phyloP scores from a whole-genome alignment of 2,113 vertebrate species.

The Lepus americanus region DNA sequence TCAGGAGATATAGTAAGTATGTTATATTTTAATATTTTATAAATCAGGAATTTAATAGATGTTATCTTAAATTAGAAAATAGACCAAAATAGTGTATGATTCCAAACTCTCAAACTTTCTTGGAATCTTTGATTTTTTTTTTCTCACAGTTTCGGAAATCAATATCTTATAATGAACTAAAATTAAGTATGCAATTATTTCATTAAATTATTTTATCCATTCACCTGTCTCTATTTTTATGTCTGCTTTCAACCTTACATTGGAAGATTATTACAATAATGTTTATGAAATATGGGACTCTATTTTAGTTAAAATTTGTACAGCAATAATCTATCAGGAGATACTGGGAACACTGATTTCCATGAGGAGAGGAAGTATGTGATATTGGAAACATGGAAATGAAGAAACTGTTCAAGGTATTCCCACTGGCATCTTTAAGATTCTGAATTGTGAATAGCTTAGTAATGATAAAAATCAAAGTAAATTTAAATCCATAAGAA shows the following conservation, averaged over 20 bases:
- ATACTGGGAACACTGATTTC: background rate
- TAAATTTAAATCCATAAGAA: background rate
- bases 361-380: background rate
- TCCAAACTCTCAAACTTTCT: background rate
- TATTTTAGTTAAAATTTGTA: background rate
- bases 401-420: background rate
- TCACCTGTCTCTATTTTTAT: background rate
- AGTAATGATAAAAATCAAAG: background rate
- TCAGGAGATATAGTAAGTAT: background rate
- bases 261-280: background rate
- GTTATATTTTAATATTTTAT: background rate
- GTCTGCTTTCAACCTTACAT: background rate
- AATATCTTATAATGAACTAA: background rate
- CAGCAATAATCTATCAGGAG: background rate
- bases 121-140: background rate
- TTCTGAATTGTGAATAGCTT: background rate
- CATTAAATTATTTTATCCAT: background rate
- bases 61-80: background rate
- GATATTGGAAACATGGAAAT: background rate
- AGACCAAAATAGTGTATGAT: background rate
- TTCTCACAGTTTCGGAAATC: background rate
- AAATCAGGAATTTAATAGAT: background rate
- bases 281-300: background rate
- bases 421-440: background rate
- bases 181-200: slow-evolving; percentile 4